Base-by-base conservation (phyloP, 2,113 vertebrate genomes). In the Neodontobutis hainanensis region DNA sequence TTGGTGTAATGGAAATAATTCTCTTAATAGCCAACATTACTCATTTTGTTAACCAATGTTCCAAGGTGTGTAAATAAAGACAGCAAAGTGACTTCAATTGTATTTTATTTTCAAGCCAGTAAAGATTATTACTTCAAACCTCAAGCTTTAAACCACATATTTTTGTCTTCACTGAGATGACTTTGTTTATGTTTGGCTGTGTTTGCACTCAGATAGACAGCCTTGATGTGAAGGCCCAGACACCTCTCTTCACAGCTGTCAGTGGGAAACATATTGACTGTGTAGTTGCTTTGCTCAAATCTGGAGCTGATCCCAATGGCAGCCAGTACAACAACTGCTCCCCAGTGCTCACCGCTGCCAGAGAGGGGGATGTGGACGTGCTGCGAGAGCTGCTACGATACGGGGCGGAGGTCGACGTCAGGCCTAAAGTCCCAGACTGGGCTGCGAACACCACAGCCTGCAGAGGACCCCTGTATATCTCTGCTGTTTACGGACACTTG, bases 161-260 rank as follows among this genome's bases (percentile, higher is more conserved):
- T 43, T 44, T 52, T 7, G 14, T 14, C 12, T 42, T 42, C 9
- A 6, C 5, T 1, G 8, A 32, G 27, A n/a, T 42, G 5, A 27
- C 62, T 42, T 11, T 35, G 14, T 27, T 16, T 15, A 2, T 40
- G 38, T 35, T 4, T 12, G 69, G 27, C 36, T 74, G 6, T 67
- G 58, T 52, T 40, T 74, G 11, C 36, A 5, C 73, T 19, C 78
- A 90, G 90, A 46, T 97, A 3, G 97, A 99, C 87, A 90, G 93
- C 72, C 88, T 97, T 73, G 96, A 99, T 0, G 92, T 96, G 70
- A 99, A 99, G 81, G 97, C 97, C 3, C 96, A 99, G 90, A 99
- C 96, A 0, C 96, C 97, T 0, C 92, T 99, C 62, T 99, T 99
- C 78, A 93, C 92, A 0, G 95, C 97, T 0, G 96, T 97, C 47